These are phyloP conservation scores for Lissonota sp. DNA, from an alignment of 2,888 invertebrate genomes.

Conservation along the genomic window DNA sequence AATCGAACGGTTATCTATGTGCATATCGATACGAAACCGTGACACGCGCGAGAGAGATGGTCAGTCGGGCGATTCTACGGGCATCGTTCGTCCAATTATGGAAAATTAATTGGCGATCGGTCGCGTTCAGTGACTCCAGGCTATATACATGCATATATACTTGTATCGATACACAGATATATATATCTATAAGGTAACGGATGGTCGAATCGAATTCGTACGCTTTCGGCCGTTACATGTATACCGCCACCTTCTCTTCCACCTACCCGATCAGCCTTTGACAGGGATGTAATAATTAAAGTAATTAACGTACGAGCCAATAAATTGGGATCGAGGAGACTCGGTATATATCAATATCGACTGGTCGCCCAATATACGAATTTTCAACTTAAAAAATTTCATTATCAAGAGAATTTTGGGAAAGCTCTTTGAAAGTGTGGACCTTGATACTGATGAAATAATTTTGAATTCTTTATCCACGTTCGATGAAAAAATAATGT, in stretches of 20 bases:
- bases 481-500: no score
- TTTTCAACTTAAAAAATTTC: no score
- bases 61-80: constrained; percentile 60
- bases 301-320: constrained; percentile 80
- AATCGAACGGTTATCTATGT: constrained; percentile 43
- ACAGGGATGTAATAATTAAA: constrained; percentile 82
- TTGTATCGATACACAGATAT: not conserved
- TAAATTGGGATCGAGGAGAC: constrained; percentile 70
- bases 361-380: no score
- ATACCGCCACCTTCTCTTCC: constrained; percentile 4
- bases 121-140: constrained; percentile 57
- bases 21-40: constrained; percentile 28
- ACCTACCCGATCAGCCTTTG: constrained; percentile 78
- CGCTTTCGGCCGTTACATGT: constrained; percentile 51
- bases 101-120: constrained; percentile 82
- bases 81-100: constrained; percentile 82
- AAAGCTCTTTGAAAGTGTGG: no score
- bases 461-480: no score
- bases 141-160: constrained; percentile 33
- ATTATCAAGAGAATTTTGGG: no score
- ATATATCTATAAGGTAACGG: constrained; percentile 3
- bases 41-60: constrained; percentile 40
- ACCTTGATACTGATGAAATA: no score
- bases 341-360: constrained; percentile 10
- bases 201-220: constrained; percentile 47